A percentile compares a stretch with the other conserved stretches of the same genome.
phyloP scores from a whole-genome alignment of 2,113 vertebrate species.

The Donacobius atricapilla region DNA sequence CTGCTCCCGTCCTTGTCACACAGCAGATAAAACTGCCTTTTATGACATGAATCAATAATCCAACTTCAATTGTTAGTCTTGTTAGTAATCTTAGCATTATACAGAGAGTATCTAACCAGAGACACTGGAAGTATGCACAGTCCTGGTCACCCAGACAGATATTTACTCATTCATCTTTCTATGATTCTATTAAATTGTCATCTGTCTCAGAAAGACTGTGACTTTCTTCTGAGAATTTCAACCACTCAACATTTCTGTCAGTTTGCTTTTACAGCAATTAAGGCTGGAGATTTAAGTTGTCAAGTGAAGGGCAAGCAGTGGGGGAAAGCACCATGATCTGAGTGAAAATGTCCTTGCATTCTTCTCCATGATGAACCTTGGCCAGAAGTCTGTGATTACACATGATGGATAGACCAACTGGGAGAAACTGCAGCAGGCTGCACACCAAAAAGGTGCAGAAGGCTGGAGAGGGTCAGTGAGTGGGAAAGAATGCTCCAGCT shows the following conservation, averaged over 20 bases:
- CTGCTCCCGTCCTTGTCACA: neutral
- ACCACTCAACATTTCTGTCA: neutral
- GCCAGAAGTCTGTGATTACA: neutral
- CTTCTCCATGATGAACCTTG: neutral
- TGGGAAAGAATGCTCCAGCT: neutral
- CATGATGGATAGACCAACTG: neutral
- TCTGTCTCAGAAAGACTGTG: neutral
- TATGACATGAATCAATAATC: neutral
- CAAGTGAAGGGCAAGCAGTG: neutral
- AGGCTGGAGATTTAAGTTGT: neutral
- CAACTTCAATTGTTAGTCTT: neutral
- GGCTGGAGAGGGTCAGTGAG: accelerated
- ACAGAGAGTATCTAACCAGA: neutral
- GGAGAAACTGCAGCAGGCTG: neutral
- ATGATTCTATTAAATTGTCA: neutral
- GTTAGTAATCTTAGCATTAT: neutral
- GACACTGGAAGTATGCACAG: neutral
- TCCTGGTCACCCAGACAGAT: neutral
- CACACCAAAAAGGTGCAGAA: neutral
- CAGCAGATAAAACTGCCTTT: neutral
- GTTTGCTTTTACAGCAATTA: neutral
- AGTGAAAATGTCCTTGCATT: neutral
- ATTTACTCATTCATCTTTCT: neutral
- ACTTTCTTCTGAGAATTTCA: neutral
- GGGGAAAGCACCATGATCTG: neutral